Evolutionary conservation across 2,888 invertebrate species (phyloP), one percentile per base, ranked within the genome.

Genomic region (Apoda limacodes): DNA sequence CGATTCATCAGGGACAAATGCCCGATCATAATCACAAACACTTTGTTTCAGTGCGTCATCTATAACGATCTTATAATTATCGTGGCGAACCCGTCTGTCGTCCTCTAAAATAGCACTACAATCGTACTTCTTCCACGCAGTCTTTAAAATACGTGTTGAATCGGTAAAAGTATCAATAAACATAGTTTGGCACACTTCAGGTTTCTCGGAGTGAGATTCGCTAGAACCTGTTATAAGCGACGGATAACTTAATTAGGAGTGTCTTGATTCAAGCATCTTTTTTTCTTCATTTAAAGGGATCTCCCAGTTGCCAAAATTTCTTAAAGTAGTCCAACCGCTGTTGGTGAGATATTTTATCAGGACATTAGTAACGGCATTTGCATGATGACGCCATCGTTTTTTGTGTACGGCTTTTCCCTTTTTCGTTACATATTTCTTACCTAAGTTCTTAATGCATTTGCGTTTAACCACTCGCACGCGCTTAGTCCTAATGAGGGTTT

Each of bases 1-100:
- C 5, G 42, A 43, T 36, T 45, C 43, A 5, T 40, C 26, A 23
- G 42, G 40, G 9, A n/a, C 28, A 29, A 43, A 43, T 22, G 39
- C 21, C 12, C 27, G 22, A 22, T 40, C 38, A 28, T 42, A 39
- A 22, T 39, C 37, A 22, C 39, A 42, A 22, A 42, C 27, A 33
- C 37, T 35, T 33, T 29, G 24, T 33, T 22, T 39, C 39, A 39
- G 34, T 6, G 13, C 32, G 6, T 34, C 34, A 29, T 32, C 30
- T 13, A 39, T 31, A 23, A 39, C 20, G 9, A 17, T 31, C 27
- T 39, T 35, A 14, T 42, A 35, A 19, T 33, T 39, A 21, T 32
- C 15, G 23, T 43, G 40, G 17, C 39, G 35, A 15, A 38, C 39
- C 9, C 39, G 25, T 26, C 24, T 31, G 26, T 37, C 37, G n/a